Evolutionary conservation across 2,797 vertebrate species (phyloP).

Genomic region (Gymnoscopelus braueri): DNA sequence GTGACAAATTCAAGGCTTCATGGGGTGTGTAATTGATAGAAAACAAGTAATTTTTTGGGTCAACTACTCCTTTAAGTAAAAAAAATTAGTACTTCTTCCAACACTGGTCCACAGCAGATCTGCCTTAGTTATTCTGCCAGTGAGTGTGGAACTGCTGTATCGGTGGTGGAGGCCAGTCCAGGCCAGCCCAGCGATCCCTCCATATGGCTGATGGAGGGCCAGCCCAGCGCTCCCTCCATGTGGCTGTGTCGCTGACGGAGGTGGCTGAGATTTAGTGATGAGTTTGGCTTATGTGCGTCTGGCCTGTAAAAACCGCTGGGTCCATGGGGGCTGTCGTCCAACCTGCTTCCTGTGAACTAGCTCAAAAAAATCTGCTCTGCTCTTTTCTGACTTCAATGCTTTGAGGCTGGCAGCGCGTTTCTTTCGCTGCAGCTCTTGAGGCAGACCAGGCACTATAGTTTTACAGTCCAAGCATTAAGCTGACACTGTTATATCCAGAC

Average conservation of each 20-base stretch:
- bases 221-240: slow-evolving; percentile 1
- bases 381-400: slow-evolving; percentile 28
- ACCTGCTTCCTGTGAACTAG: slow-evolving; percentile 40
- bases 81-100: too few relatives aligned
- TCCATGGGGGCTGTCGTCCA: slow-evolving; percentile 29
- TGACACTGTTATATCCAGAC: too few relatives aligned
- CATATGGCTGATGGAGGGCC: too few relatives aligned
- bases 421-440: too few relatives aligned
- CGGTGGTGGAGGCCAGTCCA: slow-evolving; percentile 10
- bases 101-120: too few relatives aligned
- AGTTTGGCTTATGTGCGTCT: slow-evolving; percentile 51
- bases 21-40: too few relatives aligned
- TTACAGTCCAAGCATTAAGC: slow-evolving; percentile 7
- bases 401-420: too few relatives aligned
- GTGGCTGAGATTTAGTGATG: slow-evolving; percentile 50
- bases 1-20: too few relatives aligned
- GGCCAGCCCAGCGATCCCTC: neutral
- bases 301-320: slow-evolving; percentile 29
- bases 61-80: too few relatives aligned
- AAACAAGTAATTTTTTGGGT: too few relatives aligned
- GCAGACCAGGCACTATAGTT: slow-evolving; percentile 28
- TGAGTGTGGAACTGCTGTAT: too few relatives aligned
- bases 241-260: slow-evolving; percentile 38
- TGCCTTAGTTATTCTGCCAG: too few relatives aligned
- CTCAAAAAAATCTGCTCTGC: slow-evolving; percentile 34